Evolutionary conservation across 2,113 vertebrate species (phyloP), one percentile per base, ranked within the genome.

Genomic region (Phyllopteryx taeniolatus): DNA sequence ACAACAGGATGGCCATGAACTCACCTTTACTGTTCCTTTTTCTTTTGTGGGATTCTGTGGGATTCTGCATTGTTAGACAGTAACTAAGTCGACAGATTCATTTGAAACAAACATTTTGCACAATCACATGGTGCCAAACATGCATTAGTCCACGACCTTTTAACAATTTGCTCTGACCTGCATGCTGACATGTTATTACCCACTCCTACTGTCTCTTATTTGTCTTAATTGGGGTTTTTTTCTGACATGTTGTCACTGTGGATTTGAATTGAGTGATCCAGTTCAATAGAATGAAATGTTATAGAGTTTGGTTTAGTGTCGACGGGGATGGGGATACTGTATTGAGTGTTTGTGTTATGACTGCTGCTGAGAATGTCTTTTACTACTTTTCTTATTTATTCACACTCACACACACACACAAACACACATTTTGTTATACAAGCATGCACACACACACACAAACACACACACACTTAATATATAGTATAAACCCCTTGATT

Each of bases 321-420:
- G 51, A 59, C 59, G 42, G 47, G 54, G 22, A 64, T 43, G 66
- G 74, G 68, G 42, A 72, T 81, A 69, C 81, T 83, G 78, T 73
- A 74, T 70, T 8, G 43, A 76, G 77, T 62, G 53, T 74, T 74
- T 68, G 63, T 80, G 56, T 60, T 73, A 77, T 8, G 68, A 79
- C 75, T 77, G 79, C 77, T 79, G 76, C 71, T 71, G 78, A 83
- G 83, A 89, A 88, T 91, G 87, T 89, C 57, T 74, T 76, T 70
- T 59, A 47, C 61, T 78, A 72, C 22, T 61, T 39, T 27, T 59
- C 22, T 73, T 73, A 57, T 74, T 51, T 33, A 49, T 15, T 60
- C 33, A 53, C 42, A 78, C 53, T 69, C 66, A 53, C 62, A 53
- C 62, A 68, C 70, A 81, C 67, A 70, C 46, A 67, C 11, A 46